Percentiles rank a stretch among this genome's conserved stretches.
Conservation (phyloP, 2,113 vertebrate species). For the Sporophila hypoxantha region DNA sequence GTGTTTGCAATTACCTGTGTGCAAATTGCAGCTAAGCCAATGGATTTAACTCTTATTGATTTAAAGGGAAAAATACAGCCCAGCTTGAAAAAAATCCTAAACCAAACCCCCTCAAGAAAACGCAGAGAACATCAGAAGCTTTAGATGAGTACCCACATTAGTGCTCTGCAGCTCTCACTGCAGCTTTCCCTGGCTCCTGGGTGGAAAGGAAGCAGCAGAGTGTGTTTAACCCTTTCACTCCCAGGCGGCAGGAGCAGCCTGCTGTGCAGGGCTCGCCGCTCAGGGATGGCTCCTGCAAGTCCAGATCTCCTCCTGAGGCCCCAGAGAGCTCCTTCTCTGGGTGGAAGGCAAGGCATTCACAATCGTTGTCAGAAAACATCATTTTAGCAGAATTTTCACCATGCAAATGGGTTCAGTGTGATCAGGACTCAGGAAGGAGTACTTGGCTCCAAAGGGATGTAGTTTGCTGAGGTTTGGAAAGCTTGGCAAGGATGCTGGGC, state of each 20-base stretch:
- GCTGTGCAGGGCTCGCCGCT: background rate
- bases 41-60: background rate
- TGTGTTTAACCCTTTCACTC: background rate
- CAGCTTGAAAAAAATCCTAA: background rate
- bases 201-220: background rate
- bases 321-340: background rate
- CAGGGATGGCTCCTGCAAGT: background rate
- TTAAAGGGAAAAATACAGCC: background rate
- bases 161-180: background rate
- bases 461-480: background rate
- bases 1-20: background rate
- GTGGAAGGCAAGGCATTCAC: background rate
- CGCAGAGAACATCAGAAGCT: background rate
- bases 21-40: background rate
- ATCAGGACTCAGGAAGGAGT: background rate
- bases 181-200: background rate
- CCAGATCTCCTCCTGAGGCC: background rate
- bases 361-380: accelerated
- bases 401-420: background rate
- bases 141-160: background rate
- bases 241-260: background rate
- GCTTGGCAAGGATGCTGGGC: background rate
- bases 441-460: background rate
- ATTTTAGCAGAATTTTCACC: background rate
- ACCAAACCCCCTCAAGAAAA: background rate